Percentiles rank a stretch among this genome's conserved stretches.
Evolutionary conservation across 2,113 vertebrate genomes (phyloP).

Genomic region (Alces alces): DNA sequence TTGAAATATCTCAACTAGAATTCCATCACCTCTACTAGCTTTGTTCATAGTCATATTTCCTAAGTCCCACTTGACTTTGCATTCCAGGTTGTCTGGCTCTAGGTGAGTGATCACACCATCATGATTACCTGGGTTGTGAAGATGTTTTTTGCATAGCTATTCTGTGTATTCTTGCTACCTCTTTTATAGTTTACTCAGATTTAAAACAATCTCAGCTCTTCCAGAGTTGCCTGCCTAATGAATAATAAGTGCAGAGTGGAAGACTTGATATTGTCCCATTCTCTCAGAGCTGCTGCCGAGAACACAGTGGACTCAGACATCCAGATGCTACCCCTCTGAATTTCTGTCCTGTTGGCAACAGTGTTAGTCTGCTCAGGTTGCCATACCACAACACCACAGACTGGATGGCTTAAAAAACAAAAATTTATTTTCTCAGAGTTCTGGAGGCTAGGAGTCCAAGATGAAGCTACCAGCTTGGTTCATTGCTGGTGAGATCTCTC

Average conservation of each 20-base stretch:
- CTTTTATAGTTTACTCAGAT: background rate
- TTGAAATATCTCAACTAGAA: background rate
- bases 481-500: background rate
- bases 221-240: background rate
- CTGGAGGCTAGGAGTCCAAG: background rate
- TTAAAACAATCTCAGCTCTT: background rate
- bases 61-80: background rate
- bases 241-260: background rate
- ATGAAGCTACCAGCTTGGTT: background rate
- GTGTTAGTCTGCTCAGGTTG: background rate
- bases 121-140: rapidly evolving
- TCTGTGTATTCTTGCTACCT: background rate
- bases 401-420: background rate
- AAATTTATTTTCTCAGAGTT: background rate
- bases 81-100: background rate
- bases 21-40: background rate
- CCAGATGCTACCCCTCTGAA: background rate
- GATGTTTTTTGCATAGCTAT: background rate
- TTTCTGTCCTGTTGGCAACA: background rate
- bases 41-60: background rate
- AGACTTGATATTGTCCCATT: background rate
- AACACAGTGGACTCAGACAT: background rate
- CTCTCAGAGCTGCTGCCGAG: background rate
- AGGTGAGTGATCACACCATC: background rate
- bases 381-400: background rate